phyloP scores from a whole-genome alignment of 2,797 vertebrate genomes.

The Antennarius maculatus region DNA sequence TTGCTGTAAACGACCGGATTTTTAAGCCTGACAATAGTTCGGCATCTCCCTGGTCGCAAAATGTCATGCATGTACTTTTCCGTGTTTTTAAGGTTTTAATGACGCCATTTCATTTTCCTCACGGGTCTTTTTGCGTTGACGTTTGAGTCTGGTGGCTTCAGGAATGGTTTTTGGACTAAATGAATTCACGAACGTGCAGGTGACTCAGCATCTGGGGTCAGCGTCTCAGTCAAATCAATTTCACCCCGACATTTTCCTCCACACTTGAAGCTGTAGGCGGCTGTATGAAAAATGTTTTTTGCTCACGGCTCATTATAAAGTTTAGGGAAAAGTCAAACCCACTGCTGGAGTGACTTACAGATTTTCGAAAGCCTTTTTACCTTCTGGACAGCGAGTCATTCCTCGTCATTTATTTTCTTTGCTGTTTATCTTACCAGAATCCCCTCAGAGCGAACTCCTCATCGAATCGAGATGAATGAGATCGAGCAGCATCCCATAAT shows the following conservation, averaged over 20 bases:
- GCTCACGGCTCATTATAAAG: constrained; percentile 16
- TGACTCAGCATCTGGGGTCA: constrained; percentile 20
- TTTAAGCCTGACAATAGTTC: too few relatives aligned
- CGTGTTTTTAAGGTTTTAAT: neutral
- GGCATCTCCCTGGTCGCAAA: too few relatives aligned
- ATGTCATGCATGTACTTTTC: neutral
- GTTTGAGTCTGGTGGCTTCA: neutral
- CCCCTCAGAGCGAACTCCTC: too few relatives aligned
- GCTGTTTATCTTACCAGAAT: neutral
- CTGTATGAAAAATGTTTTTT: constrained; percentile 18
- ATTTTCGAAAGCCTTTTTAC: constrained; percentile 4
- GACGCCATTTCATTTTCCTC: neutral
- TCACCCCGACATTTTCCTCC: neutral
- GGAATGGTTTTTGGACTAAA: constrained; percentile 7
- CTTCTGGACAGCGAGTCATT: constrained; percentile 42
- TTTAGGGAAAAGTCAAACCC: constrained; percentile 19
- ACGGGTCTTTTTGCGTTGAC: neutral
- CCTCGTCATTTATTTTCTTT: constrained; percentile 24
- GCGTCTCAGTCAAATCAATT: neutral
- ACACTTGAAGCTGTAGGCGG: constrained; percentile 1
- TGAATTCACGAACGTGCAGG: constrained; percentile 6
- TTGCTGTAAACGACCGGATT: too few relatives aligned
- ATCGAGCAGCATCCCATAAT: neutral
- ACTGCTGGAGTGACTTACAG: constrained; percentile 32
- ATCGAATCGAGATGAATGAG: too few relatives aligned